phyloP scores from a whole-genome alignment of 35 echinoderm and acorn worm genomes.

The Strongylocentrotus purpuratus region DNA sequence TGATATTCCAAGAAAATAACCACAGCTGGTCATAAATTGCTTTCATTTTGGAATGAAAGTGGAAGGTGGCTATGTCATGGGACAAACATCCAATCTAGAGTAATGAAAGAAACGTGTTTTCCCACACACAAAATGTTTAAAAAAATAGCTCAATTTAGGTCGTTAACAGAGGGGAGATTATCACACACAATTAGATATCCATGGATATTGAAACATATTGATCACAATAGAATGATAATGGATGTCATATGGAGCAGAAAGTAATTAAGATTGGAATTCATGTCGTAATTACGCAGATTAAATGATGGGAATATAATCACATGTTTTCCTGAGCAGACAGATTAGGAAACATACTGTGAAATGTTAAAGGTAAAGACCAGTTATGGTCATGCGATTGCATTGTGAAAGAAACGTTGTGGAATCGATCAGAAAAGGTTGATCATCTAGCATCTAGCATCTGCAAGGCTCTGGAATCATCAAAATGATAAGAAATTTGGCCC shows the following conservation, averaged over 20 bases:
- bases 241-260: slow-evolving; percentile 3
- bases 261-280: neutral
- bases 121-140: neutral
- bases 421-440: no score
- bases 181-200: neutral
- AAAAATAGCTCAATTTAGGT: neutral
- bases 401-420: no score
- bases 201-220: neutral
- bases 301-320: neutral
- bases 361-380: no score
- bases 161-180: neutral
- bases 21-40: neutral
- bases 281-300: neutral
- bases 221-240: neutral
- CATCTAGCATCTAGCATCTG: no score
- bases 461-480: no score
- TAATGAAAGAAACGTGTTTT: neutral
- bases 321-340: neutral
- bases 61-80: neutral
- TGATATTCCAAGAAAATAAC: neutral
- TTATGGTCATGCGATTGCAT: no score
- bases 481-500: no score
- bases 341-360: neutral
- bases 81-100: neutral
- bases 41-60: neutral